Base-by-base conservation (phyloP, 2,888 invertebrate species). In the Troides helena region DNA sequence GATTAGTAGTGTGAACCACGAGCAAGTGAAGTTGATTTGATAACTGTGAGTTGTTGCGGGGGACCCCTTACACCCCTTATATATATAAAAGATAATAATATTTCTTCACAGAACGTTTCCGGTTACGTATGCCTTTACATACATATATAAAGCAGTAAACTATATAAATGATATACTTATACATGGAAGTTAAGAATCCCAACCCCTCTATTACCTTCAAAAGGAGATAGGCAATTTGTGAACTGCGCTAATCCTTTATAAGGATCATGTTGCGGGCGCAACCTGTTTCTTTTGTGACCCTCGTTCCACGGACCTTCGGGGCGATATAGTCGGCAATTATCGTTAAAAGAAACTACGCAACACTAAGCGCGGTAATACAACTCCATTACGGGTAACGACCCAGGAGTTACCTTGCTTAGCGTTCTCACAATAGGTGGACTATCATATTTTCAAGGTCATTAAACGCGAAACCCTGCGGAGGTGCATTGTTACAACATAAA, bases 331-430 rank as follows among this genome's bases (percentile, higher is more conserved):
- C 71, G 39, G 72, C 78, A 74, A 75, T 81, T 77, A 81, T 74
- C 82, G 81, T 82, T 81, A 81, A 81, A 81, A 75, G 77, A 76
- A 82, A 82, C 79, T 80, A 78, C 78, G 76, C 71, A 71, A 73
- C 72, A 74, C 77, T 78, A 76, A 80, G 77, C 76, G 65, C 23
- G 39, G 77, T 77, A 79, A 79, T 78, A 80, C 76, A 65, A 75
- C 77, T 74, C 78, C 78, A 77, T 80, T 78, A 75, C 74, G 75
- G 81, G 78, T 82, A 81, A 83, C 78, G 77, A 78, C 75, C 72
- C 67, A 69, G 64, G 74, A 77, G 73, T 76, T 78, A 78, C 77
- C 77, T 76, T 73, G 76, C 76, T 78, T 77, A 78, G 75, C 75
- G 77, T 75, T 68, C 75, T 73, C 79, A 78, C 76, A 39, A 79